phyloP scores from a whole-genome alignment of 2,888 invertebrate genomes.

The Baronia brevicornis region DNA sequence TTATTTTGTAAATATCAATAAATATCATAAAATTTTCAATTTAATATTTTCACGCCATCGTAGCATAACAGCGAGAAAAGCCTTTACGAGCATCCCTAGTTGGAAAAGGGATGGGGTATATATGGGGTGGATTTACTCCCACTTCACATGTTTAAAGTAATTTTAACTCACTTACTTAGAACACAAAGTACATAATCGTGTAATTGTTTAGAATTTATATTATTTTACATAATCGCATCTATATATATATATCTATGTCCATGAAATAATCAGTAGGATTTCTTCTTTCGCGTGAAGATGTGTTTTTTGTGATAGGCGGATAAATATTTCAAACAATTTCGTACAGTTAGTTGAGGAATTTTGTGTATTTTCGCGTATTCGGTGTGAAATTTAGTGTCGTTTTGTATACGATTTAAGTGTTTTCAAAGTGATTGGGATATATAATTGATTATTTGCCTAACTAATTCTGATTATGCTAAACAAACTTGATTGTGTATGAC shows the following conservation, averaged over 20 bases:
- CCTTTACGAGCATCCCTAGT: conserved; percentile 12
- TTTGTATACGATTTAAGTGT: no score
- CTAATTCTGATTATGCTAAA: conserved; percentile 10
- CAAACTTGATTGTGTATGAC: conserved; percentile 16
- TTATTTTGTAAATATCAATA: no score
- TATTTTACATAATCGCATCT: conserved; percentile 50
- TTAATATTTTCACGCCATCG: no score
- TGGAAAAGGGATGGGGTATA: conserved; percentile 15
- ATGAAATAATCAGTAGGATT: conserved; percentile 67
- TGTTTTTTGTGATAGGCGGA: conserved; percentile 12
- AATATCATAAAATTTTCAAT: no score
- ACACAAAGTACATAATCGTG: conserved; percentile 23
- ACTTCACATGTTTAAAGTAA: conserved; percentile 25
- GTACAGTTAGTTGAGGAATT: conserved; percentile 11
- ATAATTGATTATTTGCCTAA: no score
- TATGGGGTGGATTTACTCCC: conserved; percentile 31
- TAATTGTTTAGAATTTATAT: conserved; percentile 31
- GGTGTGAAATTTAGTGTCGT: background rate
- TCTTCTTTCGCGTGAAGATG: conserved; percentile 20
- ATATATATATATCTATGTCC: conserved; percentile 36
- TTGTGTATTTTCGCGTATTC: conserved; percentile 1
- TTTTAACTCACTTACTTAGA: conserved; percentile 11
- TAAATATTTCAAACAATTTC: conserved; percentile 13
- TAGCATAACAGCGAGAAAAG: no score
- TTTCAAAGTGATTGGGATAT: no score